Base-by-base conservation (phyloP, 2,888 invertebrate species). In the Stenurella melanura region DNA sequence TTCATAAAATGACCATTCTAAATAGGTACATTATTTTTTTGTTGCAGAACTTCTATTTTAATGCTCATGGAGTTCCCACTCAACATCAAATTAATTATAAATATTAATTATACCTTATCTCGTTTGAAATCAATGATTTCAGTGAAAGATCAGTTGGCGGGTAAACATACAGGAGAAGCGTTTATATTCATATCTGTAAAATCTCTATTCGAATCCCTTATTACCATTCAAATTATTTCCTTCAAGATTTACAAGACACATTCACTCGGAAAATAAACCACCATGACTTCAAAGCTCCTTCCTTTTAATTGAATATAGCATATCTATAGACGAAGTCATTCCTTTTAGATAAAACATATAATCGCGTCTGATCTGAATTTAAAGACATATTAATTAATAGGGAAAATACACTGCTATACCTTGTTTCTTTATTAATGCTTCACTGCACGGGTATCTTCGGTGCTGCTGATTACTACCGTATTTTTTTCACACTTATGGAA, bases 261-360 rank as follows among this genome's bases (percentile, higher is more conserved):
- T 80, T 79, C 80, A 79, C 73, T 76, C 78, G 80, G 77, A 78
- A 80, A 80, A 80, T 80, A 78, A 80, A 76, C 80, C 78, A 70
- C 76, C 76, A 74, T 74, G 74, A 78, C 78, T 75, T 78, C 80
- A 80, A 80, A 78, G 78, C 77, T 76, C 73, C 76, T 80, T 80
- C 80, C 78, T 80, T 80, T 78, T 78, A 80, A 80, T 80, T 80
- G 80, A 80, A 80, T 80, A 77, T 78, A 74, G 76, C 79, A 74
- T 79, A 79, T 79, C 79, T 79, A 79, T 78, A 80, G 80, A 75
- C 78, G 78, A 19, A 75, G 75, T 73, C 71, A 56, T 73, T 75
- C 74, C 67, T 73, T 75, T 78, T 63, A 78, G 78, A 78, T 78
- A 78, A 78, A 75, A 78, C 58, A 70, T 67, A 73, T 78, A 75